Evolutionary conservation across 2,888 invertebrate species (phyloP), one percentile per base, ranked within the genome.

Genomic region (Leistus spinibarbis): DNA sequence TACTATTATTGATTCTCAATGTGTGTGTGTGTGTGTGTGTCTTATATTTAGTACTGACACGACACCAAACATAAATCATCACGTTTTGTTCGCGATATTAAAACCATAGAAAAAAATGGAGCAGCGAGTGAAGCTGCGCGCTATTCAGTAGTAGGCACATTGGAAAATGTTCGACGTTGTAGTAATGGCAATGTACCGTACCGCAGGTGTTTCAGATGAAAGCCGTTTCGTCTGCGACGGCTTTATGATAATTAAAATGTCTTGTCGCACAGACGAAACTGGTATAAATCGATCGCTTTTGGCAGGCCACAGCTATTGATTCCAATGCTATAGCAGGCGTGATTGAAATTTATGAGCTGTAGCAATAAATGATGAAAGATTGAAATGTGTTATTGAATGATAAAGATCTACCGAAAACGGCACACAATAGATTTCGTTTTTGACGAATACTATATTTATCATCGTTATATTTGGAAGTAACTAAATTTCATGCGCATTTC

Each of bases 161-260:
- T 54, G 3, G 23, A 53, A 19, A 56, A 40, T 40, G 40, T 40
- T 40, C 40, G 5, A 56, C 19, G 17, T 56, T 1, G 56, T 13
- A 2, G 2, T 10, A 22, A 10, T 19, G 16, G 13, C 60, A 17
- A 22, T 60, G 10, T 20, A 17, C 3, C 23, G 16, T 40, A 57
- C 17, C 72, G 57, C 72, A 72, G 72, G 57, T 72, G 72, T 54
- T 63, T 17, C 24, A 16, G 27, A n/a, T 57, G 27, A 57, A 54
- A 78, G 74, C 77, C 77, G 77, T 77, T 79, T 77, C 79, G 78
- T 78, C 79, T 77, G 79, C 79, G 80, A 67, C 74, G 81, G 81
- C 81, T 79, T 78, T 78, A 78, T 79, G 80, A 84, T 85, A 85
- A 85, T 85, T 85, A 85, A 85, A 85, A 84, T 83, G 84, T 85